A percentile compares a stretch with the other conserved stretches of the same genome.
Conservation (phyloP, 2,797 vertebrate species). For the Oryzias sinensis region DNA sequence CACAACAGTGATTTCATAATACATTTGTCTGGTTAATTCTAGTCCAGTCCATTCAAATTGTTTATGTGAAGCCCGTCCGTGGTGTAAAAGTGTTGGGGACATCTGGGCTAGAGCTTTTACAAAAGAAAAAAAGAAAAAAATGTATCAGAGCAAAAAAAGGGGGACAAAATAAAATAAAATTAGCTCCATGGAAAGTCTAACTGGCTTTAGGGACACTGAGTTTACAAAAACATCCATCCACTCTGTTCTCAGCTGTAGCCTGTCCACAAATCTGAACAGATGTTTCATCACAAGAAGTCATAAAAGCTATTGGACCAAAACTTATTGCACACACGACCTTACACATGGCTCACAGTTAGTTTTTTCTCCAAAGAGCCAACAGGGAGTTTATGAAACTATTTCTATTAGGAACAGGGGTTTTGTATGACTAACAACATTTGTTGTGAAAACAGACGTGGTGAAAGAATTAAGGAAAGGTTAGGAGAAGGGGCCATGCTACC, state of each 20-base stretch:
- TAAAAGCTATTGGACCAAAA: constrained; percentile 68
- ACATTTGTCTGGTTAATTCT: too few species aligned
- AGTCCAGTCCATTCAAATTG: too few species aligned
- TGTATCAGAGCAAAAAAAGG: constrained; percentile 48
- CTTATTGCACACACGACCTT: constrained; percentile 70
- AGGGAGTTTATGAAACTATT: constrained; percentile 71
- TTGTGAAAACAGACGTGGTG: constrained; percentile 66
- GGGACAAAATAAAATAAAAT: constrained; percentile 24
- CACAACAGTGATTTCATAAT: too few species aligned
- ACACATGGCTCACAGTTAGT: constrained; percentile 60
- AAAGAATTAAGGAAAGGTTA: constrained; percentile 66
- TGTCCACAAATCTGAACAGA: constrained; percentile 67
- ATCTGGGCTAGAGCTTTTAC: constrained; percentile 27
- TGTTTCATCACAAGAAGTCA: constrained; percentile 71
- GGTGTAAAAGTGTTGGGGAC: too few species aligned
- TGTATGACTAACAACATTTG: constrained; percentile 65
- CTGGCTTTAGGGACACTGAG: constrained; percentile 62
- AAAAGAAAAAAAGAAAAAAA: constrained; percentile 14
- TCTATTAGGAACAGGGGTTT: constrained; percentile 72
- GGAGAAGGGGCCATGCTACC: constrained; percentile 57
- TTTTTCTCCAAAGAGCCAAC: constrained; percentile 65
- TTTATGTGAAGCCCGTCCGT: too few species aligned
- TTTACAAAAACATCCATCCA: constrained; percentile 56
- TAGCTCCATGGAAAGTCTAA: constrained; percentile 55
- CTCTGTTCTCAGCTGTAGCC: constrained; percentile 56